Conservation (phyloP, 2,797 vertebrate genomes). For the Hippoglossus hippoglossus region DNA sequence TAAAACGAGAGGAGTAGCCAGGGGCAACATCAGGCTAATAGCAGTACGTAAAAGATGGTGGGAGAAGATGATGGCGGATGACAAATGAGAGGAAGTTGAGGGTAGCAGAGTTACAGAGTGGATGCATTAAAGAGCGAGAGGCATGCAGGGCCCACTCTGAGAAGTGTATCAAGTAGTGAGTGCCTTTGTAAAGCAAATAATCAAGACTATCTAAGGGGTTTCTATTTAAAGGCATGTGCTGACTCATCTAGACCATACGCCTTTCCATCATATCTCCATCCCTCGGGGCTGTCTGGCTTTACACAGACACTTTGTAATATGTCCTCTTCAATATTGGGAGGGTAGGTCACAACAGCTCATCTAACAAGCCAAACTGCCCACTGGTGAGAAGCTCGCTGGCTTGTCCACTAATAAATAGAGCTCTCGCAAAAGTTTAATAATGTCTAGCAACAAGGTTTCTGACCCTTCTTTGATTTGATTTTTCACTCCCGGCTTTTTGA, state of each 20-base stretch:
- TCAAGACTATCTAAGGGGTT: background rate
- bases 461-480: constrained; percentile 4
- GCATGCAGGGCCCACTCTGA: background rate
- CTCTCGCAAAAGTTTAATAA: background rate
- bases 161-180: background rate
- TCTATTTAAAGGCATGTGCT: constrained; percentile 10
- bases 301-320: constrained; percentile 12
- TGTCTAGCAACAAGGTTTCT: background rate
- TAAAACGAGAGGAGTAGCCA: background rate
- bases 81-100: background rate
- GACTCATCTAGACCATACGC: constrained; percentile 8
- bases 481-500: background rate
- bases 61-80: constrained; percentile 10
- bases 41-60: background rate
- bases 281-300: constrained; percentile 3
- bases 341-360: background rate
- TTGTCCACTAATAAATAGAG: background rate
- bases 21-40: background rate
- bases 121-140: background rate
- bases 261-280: background rate
- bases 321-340: background rate
- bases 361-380: constrained; percentile 1
- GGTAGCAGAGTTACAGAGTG: too few relatives aligned
- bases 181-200: constrained; percentile 19
- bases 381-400: background rate